These are phyloP conservation scores for Odontocerum albicorne DNA, from an alignment of 2,888 invertebrate species.

Conservation along the genomic window DNA sequence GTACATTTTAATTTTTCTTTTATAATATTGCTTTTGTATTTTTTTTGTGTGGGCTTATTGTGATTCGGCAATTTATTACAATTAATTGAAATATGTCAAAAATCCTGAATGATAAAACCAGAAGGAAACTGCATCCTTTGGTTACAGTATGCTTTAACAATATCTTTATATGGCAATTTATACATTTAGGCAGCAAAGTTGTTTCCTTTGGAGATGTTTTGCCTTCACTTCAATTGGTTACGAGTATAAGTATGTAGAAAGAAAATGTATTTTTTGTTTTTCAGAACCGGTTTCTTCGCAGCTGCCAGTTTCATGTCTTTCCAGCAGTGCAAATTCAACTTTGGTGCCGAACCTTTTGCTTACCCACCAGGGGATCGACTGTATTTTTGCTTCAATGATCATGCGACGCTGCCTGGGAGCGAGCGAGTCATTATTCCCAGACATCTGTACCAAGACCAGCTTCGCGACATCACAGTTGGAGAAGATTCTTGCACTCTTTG, in stretches of 20 bases:
- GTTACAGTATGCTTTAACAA: too few species aligned
- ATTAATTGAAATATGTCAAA: neutral
- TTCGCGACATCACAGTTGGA: slow-evolving; percentile 71
- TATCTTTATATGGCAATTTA: too few species aligned
- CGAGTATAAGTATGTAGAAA: too few species aligned
- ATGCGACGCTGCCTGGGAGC: neutral
- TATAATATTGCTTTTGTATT: too few species aligned
- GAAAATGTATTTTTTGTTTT: neutral
- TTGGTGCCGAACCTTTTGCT: slow-evolving; percentile 78
- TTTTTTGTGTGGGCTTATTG: too few species aligned
- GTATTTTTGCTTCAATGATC: slow-evolving; percentile 44
- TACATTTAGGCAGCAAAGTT: too few species aligned
- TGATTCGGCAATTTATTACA: too few species aligned
- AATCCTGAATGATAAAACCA: neutral
- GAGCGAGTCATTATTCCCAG: slow-evolving; percentile 69
- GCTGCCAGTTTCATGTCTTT: slow-evolving; percentile 97
- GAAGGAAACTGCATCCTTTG: too few species aligned
- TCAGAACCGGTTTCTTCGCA: slow-evolving; percentile 86
- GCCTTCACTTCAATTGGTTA: too few species aligned
- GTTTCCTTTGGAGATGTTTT: too few species aligned
- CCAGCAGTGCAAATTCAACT: slow-evolving; percentile 93
- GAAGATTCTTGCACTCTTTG: slow-evolving; percentile 89
- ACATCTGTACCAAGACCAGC: slow-evolving; percentile 73
- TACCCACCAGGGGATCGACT: slow-evolving; percentile 68
- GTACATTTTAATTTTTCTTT: too few species aligned